These are phyloP conservation scores for Epinephelus coioides DNA, from an alignment of 2,797 vertebrate genomes.

Conservation along the genomic window DNA sequence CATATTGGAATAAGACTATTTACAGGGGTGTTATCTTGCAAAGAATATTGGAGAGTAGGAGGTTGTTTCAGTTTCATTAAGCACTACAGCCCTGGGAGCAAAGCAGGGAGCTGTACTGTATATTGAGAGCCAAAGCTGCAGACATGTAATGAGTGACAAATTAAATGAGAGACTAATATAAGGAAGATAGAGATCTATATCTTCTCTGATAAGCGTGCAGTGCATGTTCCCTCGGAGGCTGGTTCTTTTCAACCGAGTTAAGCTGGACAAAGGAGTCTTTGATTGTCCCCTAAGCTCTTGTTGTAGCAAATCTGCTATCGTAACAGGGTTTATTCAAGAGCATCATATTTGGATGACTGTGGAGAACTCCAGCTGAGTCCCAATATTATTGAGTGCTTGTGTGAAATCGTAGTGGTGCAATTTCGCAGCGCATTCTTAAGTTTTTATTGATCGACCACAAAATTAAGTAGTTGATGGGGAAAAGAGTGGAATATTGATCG, in stretches of 20 bases:
- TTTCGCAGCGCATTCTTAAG: slow-evolving; percentile 35
- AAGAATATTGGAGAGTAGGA: slow-evolving; percentile 46
- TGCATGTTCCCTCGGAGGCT: slow-evolving; percentile 23
- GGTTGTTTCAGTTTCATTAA: slow-evolving; percentile 59
- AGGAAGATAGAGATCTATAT: slow-evolving; percentile 44
- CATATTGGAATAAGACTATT: slow-evolving; percentile 45
- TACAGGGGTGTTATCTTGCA: slow-evolving; percentile 39
- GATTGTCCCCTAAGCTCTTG: slow-evolving; percentile 47
- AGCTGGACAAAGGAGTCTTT: slow-evolving; percentile 34
- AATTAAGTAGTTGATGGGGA: slow-evolving; percentile 48
- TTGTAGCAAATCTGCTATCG: slow-evolving; percentile 27
- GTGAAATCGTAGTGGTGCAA: slow-evolving; percentile 45
- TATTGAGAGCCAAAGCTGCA: slow-evolving; percentile 49
- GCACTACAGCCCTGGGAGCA: slow-evolving; percentile 14
- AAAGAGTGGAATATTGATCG: slow-evolving; percentile 52
- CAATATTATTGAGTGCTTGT: slow-evolving; percentile 42
- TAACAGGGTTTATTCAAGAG: slow-evolving; percentile 39
- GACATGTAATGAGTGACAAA: slow-evolving; percentile 56
- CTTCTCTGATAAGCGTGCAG: slow-evolving; percentile 37
- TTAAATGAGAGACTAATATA: slow-evolving; percentile 48
- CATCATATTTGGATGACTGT: slow-evolving; percentile 35
- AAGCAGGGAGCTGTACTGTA: slow-evolving; percentile 33
- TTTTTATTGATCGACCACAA: slow-evolving; percentile 52
- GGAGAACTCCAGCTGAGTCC: slow-evolving; percentile 47
- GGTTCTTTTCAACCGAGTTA: slow-evolving; percentile 40